These are phyloP conservation scores for Drosophila rufa DNA, from an alignment of 1,140 invertebrate species.

Conservation along the genomic window DNA sequence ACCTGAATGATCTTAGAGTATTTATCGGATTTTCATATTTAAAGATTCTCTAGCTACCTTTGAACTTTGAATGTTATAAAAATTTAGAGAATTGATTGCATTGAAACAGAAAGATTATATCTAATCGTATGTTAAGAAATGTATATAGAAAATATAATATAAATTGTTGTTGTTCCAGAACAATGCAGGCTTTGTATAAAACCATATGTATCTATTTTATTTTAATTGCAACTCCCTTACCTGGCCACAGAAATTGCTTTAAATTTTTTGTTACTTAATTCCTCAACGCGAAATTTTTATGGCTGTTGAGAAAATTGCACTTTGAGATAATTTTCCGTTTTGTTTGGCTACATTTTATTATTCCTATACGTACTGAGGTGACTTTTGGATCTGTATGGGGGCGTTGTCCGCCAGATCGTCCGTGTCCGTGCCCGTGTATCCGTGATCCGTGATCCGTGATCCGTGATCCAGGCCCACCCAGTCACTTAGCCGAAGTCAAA, in stretches of 20 bases:
- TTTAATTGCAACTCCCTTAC: no score
- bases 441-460: not conserved
- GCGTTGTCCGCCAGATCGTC: conserved; percentile 1
- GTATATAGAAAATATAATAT: no score
- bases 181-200: no score
- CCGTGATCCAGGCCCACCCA: conserved; percentile 11
- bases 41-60: no score
- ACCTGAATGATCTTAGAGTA: no score
- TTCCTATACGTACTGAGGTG: not conserved
- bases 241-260: not conserved
- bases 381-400: conserved; percentile 3
- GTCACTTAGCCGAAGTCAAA: conserved; percentile 9
- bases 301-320: not conserved
- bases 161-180: no score
- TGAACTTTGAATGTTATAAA: no score
- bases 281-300: not conserved
- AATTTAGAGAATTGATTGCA: no score
- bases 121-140: no score
- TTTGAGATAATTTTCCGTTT: not conserved
- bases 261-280: not conserved
- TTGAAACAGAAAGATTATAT: no score
- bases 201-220: no score
- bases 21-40: no score
- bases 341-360: not conserved
- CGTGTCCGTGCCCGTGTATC: conserved; percentile 16